These are phyloP conservation scores for Epicauta chinensis DNA, from an alignment of 1,140 invertebrate genomes.

Conservation along the genomic window DNA sequence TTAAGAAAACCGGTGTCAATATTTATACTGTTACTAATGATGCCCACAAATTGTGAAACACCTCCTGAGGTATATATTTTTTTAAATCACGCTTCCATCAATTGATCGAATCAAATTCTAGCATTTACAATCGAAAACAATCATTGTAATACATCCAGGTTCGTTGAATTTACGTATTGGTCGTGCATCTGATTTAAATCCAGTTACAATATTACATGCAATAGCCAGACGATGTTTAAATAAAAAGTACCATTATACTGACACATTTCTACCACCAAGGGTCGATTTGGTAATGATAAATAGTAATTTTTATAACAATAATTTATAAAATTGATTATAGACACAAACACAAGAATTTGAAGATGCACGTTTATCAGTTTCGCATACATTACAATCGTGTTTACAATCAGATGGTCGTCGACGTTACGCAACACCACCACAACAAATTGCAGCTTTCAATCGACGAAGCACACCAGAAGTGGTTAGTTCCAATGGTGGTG, in stretches of 20 bases:
- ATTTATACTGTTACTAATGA: slow-evolving; percentile 2
- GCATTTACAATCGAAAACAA: slow-evolving; percentile 58
- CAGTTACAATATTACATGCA: slow-evolving; percentile 78
- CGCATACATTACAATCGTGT: slow-evolving; percentile 76
- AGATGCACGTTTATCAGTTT: slow-evolving; percentile 73
- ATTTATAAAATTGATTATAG: too few relatives aligned
- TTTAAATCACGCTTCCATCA: background rate
- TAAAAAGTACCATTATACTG: slow-evolving; percentile 46
- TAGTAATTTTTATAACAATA: too few relatives aligned
- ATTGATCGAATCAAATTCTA: background rate
- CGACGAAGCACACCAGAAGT: slow-evolving; percentile 64
- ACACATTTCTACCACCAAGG: slow-evolving; percentile 59
- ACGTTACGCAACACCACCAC: slow-evolving; percentile 76
- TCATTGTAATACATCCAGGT: slow-evolving; percentile 93
- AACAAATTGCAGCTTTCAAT: slow-evolving; percentile 82
- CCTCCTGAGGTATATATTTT: slow-evolving; percentile 17
- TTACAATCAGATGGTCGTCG: slow-evolving; percentile 73
- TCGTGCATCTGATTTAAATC: slow-evolving; percentile 80
- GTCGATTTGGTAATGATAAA: slow-evolving; percentile 46
- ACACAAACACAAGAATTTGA: slow-evolving; percentile 70
- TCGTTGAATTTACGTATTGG: slow-evolving; percentile 85
- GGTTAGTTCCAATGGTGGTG: slow-evolving; percentile 46
- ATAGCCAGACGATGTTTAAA: slow-evolving; percentile 62
- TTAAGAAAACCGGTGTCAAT: too few relatives aligned
- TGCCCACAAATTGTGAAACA: slow-evolving; percentile 14